Base-by-base conservation (phyloP, 2,888 invertebrate genomes). In the Heteropelma amictum region DNA sequence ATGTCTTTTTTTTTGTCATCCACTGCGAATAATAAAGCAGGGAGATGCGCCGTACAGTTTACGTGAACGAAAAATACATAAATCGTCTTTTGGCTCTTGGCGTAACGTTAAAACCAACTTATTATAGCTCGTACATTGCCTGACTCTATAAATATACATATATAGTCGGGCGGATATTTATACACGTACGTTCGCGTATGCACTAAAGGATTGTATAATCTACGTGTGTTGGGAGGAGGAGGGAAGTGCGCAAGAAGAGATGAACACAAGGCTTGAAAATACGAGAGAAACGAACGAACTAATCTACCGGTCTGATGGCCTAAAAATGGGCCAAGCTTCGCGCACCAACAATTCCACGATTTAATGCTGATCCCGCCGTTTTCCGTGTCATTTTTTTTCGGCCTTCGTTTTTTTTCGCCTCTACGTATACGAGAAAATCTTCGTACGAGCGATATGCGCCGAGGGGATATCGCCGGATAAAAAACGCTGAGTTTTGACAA, bases 1-100 rank as follows among this genome's bases (percentile, higher is more conserved):
- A n/a, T n/a, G n/a, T n/a, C n/a, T n/a, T n/a, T 82, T 82, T 85
- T 87, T 82, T 83, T 82, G 81, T 87, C 87, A 86, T 87, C 87
- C 85, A 83, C 82, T n/a, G n/a, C 84, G 85, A 85, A 85, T 86
- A 85, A 85, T 86, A 85, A 87, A 86, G 84, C 7, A 30, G 30
- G 8, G 30, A 30, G 30, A 30, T 8, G 6, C 8, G 85, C 80
- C 80, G 77, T 79, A 77, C 26, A 26, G 12, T 80, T 80, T 80
- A 80, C 78, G 74, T 77, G 77, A 81, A 79, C 80, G 82, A 83
- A 84, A n/a, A 85, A 84, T 84, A 83, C 81, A 85, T 85, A 85
- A 85, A 86, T 86, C 81, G 80, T 67, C 65, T 65, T 67, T 72
- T 67, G 60, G 60, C 60, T 60, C 72, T 45, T 26, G 65, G 60